Base-by-base conservation (phyloP, 2,797 vertebrate species). In the Toxotes lorentzi region DNA sequence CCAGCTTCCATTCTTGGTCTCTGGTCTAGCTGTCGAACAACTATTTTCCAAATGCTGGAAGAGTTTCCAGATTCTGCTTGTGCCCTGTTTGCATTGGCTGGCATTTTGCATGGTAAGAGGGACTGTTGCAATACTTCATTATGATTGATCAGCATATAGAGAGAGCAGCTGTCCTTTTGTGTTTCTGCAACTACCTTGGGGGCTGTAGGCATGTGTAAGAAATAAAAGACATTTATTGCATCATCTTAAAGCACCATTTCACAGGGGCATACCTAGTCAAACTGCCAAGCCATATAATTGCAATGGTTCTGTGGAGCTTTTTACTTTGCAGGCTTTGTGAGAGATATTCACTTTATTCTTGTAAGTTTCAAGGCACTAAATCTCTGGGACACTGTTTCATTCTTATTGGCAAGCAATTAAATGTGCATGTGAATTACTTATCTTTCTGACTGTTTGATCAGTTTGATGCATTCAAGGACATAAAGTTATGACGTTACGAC, bases 81-180 rank as follows among this genome's bases (percentile, higher is more conserved):
- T 53, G 62, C 41, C 51, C 66, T 82, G 74, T 85, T 83, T 84
- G 73, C 70, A 68, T 65, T 80, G 66, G 64, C 68, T 76, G 70
- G 54, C 67, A 76, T 81, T 83, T 79, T 85, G 73, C 78, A 73
- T 77, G 60, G 67, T 85, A 81, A 81, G 41, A 41, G n/a, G 48
- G 78, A 83, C 38, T 82, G 19, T 69, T 88, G 84, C 80, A 79
- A 86, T 78, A 71, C 80, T 81, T 90, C 68, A 73, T 83, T 45
- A 84, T 83, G 72, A 84, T 81, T 91, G 90, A 92, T 93, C 89
- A 88, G 83, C 86, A 86, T 84, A 78, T 70, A 83, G 83, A 86
- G 59, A 75, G 79, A 91, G 75, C 88, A 88, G 88, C 85, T 89
- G 89, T 91, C 84, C 80, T 73, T 91, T 90, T 90, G 90, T 92